A percentile compares a stretch with the other conserved stretches of the same genome.
Conservation (phyloP, 2,797 vertebrate genomes). For the Hoplostethus atlanticus region DNA sequence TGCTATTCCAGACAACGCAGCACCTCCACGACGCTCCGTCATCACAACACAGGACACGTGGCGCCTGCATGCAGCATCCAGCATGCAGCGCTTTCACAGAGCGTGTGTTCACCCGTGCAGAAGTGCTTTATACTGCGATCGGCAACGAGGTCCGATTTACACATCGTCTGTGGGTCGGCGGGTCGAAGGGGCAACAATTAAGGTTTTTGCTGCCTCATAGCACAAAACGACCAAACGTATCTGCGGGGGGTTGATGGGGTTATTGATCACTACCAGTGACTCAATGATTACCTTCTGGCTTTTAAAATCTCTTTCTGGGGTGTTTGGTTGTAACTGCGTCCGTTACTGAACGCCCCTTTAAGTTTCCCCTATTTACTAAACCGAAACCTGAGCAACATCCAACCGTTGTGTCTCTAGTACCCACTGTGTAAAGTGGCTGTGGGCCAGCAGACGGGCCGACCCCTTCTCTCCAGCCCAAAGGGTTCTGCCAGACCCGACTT, state of each 20-base stretch:
- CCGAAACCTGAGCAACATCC: constrained; percentile 37
- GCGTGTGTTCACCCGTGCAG: constrained; percentile 68
- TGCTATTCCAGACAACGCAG: constrained; percentile 78
- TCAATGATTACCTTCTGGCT: no score
- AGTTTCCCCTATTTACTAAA: background rate
- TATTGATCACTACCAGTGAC: no score
- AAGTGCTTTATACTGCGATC: constrained; percentile 37
- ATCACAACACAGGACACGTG: constrained; percentile 77
- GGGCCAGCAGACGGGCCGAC: constrained; percentile 29
- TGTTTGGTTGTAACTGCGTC: no score
- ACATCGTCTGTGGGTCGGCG: background rate
- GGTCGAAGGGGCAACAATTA: background rate
- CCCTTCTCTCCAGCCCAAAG: constrained; percentile 44
- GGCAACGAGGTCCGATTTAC: constrained; percentile 31
- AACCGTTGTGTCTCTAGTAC: background rate
- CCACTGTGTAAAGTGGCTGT: constrained; percentile 43
- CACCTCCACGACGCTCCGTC: constrained; percentile 51
- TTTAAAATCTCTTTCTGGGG: no score
- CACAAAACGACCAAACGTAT: no score
- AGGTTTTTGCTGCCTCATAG: no score
- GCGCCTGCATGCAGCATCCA: constrained; percentile 33
- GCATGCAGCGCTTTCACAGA: background rate
- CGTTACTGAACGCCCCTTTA: no score
- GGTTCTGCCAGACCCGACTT: constrained; percentile 48
- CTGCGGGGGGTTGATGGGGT: no score